phyloP scores from a whole-genome alignment of 2,888 invertebrate genomes.

The Drosophila nr. perissopoda region DNA sequence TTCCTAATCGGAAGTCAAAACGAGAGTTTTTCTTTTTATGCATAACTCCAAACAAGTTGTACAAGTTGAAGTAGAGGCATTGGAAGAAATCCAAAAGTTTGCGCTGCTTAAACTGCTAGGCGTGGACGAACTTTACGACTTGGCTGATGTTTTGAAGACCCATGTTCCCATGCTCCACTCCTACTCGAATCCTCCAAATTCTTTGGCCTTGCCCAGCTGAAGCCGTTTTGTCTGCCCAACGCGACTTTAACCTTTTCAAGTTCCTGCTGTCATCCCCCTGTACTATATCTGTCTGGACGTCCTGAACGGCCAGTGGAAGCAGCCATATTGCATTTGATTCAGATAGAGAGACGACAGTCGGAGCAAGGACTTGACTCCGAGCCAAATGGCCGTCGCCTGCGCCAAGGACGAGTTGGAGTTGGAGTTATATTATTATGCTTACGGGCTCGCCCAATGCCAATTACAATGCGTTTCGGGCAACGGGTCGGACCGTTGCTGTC shows the following conservation, averaged over 20 bases:
- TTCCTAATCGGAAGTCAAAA: conserved; percentile 28
- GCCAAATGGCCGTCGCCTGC: conserved; percentile 40
- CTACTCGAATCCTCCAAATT: background rate
- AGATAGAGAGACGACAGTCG: conserved; percentile 24
- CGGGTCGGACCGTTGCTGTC: conserved; percentile 34
- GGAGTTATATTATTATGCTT: conserved; percentile 63
- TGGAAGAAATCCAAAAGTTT: conserved; percentile 45
- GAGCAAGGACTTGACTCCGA: conserved; percentile 40
- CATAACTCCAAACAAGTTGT: conserved; percentile 16
- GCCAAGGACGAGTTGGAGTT: conserved; percentile 25
- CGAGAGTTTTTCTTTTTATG: conserved; percentile 12
- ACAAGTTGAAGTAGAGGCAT: conserved; percentile 19
- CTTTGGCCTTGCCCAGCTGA: background rate
- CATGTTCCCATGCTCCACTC: background rate
- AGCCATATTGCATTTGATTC: conserved; percentile 55
- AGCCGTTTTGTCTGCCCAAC: conserved; percentile 42
- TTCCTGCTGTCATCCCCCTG: conserved; percentile 32
- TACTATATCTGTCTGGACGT: conserved; percentile 9
- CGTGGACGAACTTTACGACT: conserved; percentile 65
- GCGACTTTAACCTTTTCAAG: conserved; percentile 60
- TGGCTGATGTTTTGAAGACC: conserved; percentile 49
- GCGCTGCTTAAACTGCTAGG: conserved; percentile 58
- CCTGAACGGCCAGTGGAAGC: conserved; percentile 6
- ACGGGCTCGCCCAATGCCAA: conserved; percentile 60
- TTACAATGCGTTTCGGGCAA: conserved; percentile 68